These are phyloP conservation scores for Copsychus sechellarum DNA, from an alignment of 2,113 vertebrate species.

Conservation along the genomic window DNA sequence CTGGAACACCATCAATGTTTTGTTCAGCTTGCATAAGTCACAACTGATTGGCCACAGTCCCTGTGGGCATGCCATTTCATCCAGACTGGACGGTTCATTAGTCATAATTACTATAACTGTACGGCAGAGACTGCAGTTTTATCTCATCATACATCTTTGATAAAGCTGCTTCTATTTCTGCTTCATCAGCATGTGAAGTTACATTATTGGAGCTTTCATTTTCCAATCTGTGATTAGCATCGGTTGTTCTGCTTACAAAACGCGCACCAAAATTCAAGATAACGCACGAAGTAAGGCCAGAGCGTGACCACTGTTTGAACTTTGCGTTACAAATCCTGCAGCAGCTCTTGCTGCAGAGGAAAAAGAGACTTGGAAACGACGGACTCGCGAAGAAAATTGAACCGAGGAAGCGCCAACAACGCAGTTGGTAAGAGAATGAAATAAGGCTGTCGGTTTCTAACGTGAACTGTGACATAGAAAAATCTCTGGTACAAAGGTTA, in stretches of 20 bases:
- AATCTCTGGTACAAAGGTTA: not conserved
- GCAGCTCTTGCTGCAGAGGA: not conserved
- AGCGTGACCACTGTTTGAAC: conserved; percentile 74
- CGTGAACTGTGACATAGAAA: not conserved
- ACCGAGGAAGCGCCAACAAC: conserved; percentile 22
- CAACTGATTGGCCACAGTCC: conserved; percentile 84
- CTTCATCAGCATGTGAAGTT: conserved; percentile 82
- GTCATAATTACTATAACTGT: conserved; percentile 88
- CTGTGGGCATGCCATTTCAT: conserved; percentile 87
- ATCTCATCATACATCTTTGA: conserved; percentile 82
- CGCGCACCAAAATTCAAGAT: not conserved
- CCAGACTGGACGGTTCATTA: conserved; percentile 94
- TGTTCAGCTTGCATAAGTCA: conserved; percentile 82
- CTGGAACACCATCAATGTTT: conserved; percentile 76
- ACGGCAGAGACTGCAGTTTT: conserved; percentile 83
- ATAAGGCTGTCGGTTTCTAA: not conserved
- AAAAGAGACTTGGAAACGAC: not conserved
- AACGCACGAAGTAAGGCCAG: not conserved
- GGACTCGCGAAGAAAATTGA: conserved; percentile 35
- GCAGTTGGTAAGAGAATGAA: not conserved
- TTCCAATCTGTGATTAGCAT: conserved; percentile 78
- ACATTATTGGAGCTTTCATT: conserved; percentile 79
- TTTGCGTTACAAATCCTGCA: conserved; percentile 31
- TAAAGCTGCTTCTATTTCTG: conserved; percentile 80
- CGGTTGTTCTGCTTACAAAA: conserved; percentile 66